Evolutionary conservation across 2,888 invertebrate species (phyloP), one percentile per base, ranked within the genome.

Genomic region (Papilio protenor): DNA sequence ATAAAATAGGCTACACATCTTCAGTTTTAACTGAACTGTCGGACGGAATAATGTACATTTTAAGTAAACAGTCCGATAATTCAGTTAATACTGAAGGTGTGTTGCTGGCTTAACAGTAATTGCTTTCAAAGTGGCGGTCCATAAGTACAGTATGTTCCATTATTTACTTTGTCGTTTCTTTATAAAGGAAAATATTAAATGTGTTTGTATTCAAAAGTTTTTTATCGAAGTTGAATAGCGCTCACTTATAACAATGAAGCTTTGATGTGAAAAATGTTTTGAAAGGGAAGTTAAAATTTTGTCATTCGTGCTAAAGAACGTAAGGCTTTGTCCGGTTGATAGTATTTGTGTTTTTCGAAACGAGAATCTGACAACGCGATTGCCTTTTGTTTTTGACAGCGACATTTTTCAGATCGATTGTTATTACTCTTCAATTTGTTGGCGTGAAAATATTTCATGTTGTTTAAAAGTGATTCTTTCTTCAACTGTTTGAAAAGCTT

Each of bases 241-340:
- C 72, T 78, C 75, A 75, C 71, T 73, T 75, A 66, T 64, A 78
- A 75, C 75, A 78, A 78, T 78, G 77, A 77, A 78, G 78, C 78
- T 72, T 75, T 78, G 72, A 75, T 66, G 57, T 64, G 66, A 75
- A 78, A 72, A 77, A 77, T 75, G 66, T 73, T 75, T 66, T 78
- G 66, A 75, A 78, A 78, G 78, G 66, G 61, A 78, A 73, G 75
- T 78, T 66, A 72, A 69, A 73, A 78, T 78, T 78, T 78, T 78
- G 78, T 72, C 72, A 66, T 57, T 75, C 66, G 72, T 49, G 61
- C 40, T 75, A 16, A 78, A 74, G 59, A 33, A 18, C 73, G 21
- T 47, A 33, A 45, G 69, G 57, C 77, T 74, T 77, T 74, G 74
- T 74, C 49, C 59, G 6, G 21, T 61, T 70, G 70, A 47, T 74